These are phyloP conservation scores for Pteropus rufus DNA, from an alignment of 2,797 vertebrate species.

Conservation along the genomic window DNA sequence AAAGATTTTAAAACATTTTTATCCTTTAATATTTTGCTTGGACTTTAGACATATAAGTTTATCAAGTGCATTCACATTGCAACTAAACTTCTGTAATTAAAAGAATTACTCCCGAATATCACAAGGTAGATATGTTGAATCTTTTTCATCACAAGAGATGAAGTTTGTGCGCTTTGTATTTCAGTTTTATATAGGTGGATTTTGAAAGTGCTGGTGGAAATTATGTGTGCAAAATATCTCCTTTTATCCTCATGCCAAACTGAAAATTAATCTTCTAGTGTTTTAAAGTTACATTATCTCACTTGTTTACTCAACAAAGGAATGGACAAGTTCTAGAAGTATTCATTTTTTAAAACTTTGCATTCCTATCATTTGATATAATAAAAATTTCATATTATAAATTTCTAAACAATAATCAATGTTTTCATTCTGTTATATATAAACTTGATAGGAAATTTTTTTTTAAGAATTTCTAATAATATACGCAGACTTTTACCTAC, in stretches of 20 bases:
- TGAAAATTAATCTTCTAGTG: not conserved
- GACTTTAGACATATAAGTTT: not conserved
- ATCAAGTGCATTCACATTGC: not conserved
- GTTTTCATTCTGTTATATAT: not conserved
- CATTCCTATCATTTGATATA: not conserved
- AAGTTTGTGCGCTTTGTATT: not conserved
- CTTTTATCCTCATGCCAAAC: not conserved
- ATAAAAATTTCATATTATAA: not conserved
- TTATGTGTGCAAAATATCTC: not conserved
- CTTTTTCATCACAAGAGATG: not conserved
- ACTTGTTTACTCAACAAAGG: accelerated
- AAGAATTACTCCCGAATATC: not conserved
- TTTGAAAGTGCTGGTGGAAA: not conserved
- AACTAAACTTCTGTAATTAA: not conserved
- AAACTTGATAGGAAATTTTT: not conserved
- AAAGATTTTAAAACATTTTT: constrained; percentile 43
- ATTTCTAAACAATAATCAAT: not conserved
- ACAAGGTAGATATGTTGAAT: not conserved
- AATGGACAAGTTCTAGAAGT: not conserved
- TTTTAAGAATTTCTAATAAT: not conserved
- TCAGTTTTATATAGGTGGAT: not conserved
- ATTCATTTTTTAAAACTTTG: not conserved
- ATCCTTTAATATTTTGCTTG: not conserved
- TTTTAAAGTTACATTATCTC: not conserved
- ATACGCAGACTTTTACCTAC: not conserved